A percentile compares a stretch with the other conserved stretches of the same genome.
Conservation (phyloP, 2,113 vertebrate species). For the Microtus richardsoni region DNA sequence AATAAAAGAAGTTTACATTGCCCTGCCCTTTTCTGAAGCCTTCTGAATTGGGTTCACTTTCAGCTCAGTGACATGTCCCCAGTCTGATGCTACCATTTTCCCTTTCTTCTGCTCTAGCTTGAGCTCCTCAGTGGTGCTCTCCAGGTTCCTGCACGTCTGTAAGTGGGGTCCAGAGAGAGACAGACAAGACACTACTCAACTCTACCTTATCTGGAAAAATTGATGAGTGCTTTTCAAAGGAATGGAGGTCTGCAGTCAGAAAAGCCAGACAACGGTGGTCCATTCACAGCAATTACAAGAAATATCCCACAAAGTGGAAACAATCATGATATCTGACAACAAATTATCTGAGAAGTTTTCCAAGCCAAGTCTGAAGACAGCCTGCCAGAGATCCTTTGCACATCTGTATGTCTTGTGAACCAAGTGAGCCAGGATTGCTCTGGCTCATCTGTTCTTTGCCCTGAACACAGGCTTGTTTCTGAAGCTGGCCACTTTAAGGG, state of each 20-base stretch:
- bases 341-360: neutral
- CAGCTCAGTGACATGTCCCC: fast-evolving
- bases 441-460: neutral
- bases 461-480: neutral
- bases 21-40: fast-evolving
- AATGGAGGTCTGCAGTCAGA: neutral
- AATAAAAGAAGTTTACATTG: neutral
- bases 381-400: neutral
- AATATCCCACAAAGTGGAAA: neutral
- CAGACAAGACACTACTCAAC: neutral
- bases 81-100: neutral
- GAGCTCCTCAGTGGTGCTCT: neutral
- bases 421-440: neutral
- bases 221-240: neutral
- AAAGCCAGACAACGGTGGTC: no score
- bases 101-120: neutral
- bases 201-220: neutral
- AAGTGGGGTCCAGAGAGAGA: neutral
- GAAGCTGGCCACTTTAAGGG: neutral
- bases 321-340: neutral
- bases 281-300: neutral
- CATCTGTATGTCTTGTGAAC: neutral
- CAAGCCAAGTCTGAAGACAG: neutral
- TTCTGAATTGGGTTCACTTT: neutral
- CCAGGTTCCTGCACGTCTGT: neutral